Conservation (phyloP, 2,797 vertebrate genomes). For the Phalloptychus januarius region DNA sequence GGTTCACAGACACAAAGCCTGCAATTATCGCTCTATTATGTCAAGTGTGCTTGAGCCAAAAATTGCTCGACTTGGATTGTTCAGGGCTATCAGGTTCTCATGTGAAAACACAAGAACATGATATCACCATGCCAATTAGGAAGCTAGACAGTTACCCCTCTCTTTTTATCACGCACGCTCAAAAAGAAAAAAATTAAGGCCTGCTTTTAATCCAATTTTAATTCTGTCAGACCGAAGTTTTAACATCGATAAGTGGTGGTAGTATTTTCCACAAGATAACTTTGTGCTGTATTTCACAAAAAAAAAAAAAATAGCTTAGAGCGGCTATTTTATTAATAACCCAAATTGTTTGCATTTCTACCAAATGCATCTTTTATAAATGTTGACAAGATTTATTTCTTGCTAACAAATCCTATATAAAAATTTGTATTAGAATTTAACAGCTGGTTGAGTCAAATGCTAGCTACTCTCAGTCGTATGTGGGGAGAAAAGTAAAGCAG, state of each 20-base stretch:
- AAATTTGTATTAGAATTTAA: not conserved
- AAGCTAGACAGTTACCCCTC: slow-evolving; percentile 5
- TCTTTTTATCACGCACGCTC: slow-evolving; percentile 21
- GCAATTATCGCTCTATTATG: slow-evolving; percentile 79
- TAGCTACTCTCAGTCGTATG: not conserved
- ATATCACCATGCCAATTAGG: slow-evolving; percentile 71
- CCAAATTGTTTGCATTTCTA: not conserved
- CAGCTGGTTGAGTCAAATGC: not conserved
- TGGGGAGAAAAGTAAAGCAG: not conserved
- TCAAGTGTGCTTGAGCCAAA: slow-evolving; percentile 75
- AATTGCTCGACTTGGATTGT: slow-evolving; percentile 72
- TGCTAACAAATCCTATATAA: not conserved
- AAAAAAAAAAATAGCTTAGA: not conserved
- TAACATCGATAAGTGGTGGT: not conserved
- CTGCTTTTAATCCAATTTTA: slow-evolving; percentile 14
- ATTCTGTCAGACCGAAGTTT: not conserved
- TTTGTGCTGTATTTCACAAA: not conserved
- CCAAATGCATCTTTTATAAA: not conserved
- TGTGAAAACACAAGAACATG: slow-evolving; percentile 75
- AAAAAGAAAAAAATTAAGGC: slow-evolving; percentile 36
- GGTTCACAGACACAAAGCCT: slow-evolving; percentile 64
- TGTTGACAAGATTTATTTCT: not conserved
- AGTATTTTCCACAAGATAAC: not conserved
- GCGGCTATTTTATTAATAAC: not conserved
- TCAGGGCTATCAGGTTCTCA: slow-evolving; percentile 74